Conservation (phyloP, 2,888 invertebrate genomes). For the Agrotis puta region DNA sequence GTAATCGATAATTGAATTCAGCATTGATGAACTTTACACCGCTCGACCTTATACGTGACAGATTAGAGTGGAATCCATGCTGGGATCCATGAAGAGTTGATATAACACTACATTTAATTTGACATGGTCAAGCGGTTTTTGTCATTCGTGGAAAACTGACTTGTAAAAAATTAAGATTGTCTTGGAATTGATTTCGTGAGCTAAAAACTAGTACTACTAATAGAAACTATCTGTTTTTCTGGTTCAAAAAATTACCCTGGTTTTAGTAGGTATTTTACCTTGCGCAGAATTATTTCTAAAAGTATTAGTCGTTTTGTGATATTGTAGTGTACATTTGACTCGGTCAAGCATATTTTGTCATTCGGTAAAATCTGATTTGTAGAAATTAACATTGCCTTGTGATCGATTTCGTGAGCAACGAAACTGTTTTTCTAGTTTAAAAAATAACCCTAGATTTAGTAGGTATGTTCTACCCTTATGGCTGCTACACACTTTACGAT, state of each 20-base stretch:
- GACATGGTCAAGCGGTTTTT: conserved; percentile 1
- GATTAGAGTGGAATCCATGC: conserved; percentile 89
- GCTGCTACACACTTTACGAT: too few relatives aligned
- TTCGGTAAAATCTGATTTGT: conserved; percentile 10
- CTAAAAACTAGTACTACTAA: too few relatives aligned
- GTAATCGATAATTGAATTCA: conserved; percentile 91
- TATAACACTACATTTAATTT: conserved; percentile 56
- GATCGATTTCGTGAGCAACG: background rate
- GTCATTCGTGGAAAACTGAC: background rate
- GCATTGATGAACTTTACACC: conserved; percentile 91
- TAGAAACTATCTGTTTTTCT: too few relatives aligned
- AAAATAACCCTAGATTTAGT: background rate
- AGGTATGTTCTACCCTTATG: too few relatives aligned
- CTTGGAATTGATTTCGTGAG: background rate
- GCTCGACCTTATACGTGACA: conserved; percentile 90
- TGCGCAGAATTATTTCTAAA: too few relatives aligned
- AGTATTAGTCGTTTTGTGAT: too few relatives aligned
- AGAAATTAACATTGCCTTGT: background rate
- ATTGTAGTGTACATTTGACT: too few relatives aligned
- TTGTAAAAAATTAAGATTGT: background rate
- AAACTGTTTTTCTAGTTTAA: background rate
- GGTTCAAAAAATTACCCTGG: too few relatives aligned
- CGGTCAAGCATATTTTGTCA: conserved; percentile 2
- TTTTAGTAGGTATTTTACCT: too few relatives aligned
- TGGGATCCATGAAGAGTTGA: conserved; percentile 77